Percentiles rank a stretch among this genome's conserved stretches.
These are phyloP conservation scores for Osmerus eperlanus DNA, from an alignment of 2,113 vertebrate species.

Conservation along the genomic window DNA sequence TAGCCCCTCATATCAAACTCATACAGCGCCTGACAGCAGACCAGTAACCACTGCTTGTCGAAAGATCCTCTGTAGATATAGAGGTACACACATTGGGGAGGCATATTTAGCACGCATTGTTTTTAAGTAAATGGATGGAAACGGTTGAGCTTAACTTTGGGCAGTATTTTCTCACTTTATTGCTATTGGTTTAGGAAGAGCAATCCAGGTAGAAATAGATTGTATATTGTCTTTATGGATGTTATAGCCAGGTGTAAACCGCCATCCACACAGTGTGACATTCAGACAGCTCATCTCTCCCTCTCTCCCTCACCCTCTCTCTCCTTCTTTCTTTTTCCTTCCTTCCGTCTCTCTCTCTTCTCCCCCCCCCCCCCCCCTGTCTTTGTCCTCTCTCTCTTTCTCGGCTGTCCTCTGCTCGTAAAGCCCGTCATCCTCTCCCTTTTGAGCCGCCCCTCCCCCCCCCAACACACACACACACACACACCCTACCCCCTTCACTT, in stretches of 20 bases:
- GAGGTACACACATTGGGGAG: too few species aligned
- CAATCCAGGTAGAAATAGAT: background rate
- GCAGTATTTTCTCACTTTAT: too few species aligned
- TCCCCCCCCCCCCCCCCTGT: background rate
- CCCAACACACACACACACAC: constrained; percentile 12
- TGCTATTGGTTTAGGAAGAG: too few species aligned
- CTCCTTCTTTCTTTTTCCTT: constrained; percentile 14
- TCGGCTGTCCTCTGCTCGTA: background rate
- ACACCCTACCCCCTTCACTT: constrained; percentile 39
- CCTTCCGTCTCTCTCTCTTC: background rate
- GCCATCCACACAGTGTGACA: background rate
- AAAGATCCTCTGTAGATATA: too few species aligned
- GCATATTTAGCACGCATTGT: too few species aligned
- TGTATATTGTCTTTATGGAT: too few species aligned
- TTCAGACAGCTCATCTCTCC: constrained; percentile 3
- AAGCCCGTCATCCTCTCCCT: background rate
- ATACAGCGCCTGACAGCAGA: too few species aligned
- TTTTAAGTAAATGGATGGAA: too few species aligned
- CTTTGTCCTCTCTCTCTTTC: too few species aligned
- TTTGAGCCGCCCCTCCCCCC: background rate
- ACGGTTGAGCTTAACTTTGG: too few species aligned
- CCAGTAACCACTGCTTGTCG: too few species aligned
- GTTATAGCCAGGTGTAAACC: background rate
- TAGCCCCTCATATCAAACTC: too few species aligned
- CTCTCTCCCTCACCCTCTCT: constrained; percentile 24